Base-by-base conservation (phyloP, 2,113 vertebrate genomes). In the Callorhinus ursinus region DNA sequence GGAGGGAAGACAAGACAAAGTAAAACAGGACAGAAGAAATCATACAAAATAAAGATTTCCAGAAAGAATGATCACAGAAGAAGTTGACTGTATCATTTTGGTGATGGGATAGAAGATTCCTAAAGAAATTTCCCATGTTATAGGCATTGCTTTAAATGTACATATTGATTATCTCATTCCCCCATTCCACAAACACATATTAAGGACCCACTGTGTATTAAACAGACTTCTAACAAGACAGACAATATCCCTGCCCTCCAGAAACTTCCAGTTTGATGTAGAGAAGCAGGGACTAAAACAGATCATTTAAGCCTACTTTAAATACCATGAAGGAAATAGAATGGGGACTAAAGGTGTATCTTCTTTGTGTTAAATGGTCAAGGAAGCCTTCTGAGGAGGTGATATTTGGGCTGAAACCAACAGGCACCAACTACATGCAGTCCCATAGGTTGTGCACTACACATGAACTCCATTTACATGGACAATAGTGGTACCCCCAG, bases 31-130 rank as follows among this genome's bases (percentile, higher is more conserved):
- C 6, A 87, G 42, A 88, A 63, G 31, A 89, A 90, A 84, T 11
- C 69, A 57, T 7, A 69, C 5, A 90, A 94, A 94, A 85, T 4
- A 96, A 85, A 81, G 72, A 33, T 86, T 89, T 96, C 19, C 57
- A 95, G 67, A 55, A 86, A 82, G 53, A 90, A 86, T 82, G 80
- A 65, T 11, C 11, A 49, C 46, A 36, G 63, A 67, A 84, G 26
- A 93, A 80, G 9, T 88, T 90, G 77, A 87, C 61, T 46, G 76
- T 51, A 96, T 26, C 28, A 81, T 84, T 90, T 95, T 94, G 63
- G 28, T 94, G 63, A 79, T 42, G 46, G 46, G 42, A 84, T 76
- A 80, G 83, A 89, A 81, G 10, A 28, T 72, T 79, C 33, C 31
- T 87, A 69, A 94, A 69, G 22, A 87, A 69, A 95, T 59, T 9